Evolutionary conservation across 2,888 invertebrate genomes (phyloP), one percentile per base, ranked within the genome.

Genomic region (Cetonia aurata): DNA sequence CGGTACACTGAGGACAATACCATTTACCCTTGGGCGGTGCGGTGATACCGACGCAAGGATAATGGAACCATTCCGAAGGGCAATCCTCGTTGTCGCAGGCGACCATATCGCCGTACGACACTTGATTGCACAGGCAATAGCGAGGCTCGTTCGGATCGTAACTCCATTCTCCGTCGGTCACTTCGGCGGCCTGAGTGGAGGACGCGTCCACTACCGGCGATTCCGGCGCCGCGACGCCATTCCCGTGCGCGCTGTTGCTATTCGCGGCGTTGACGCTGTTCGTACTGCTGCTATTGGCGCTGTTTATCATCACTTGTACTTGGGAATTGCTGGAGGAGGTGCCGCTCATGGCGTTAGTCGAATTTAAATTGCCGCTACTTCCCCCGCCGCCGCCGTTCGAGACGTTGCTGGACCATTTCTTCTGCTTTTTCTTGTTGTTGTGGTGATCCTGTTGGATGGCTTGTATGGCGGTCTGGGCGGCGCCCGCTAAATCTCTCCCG

Each of bases 81-180:
- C 99, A 99, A 94, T 96, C 95, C 84, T 95, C 94, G 85, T 98
- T 98, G 86, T 99, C 99, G 86, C 99, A 99, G 72, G 98, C 99
- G 52, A 99, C 98, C 99, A 99, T 99, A 83, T 97, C 96, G 0
- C 98, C 98, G 81, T 98, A 98, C 0, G 96, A 96, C 17, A 98
- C 96, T 85, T 98, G 96, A 86, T 98, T 97, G 85, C 98, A 98
- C 78, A 97, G 90, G 84, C 98, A 98, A 85, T 98, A 98, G 77
- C 94, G 88, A 0, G 97, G 98, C 84, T 98, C 99, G 85, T 98
- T 96, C 1, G 98, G 97, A 86, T 98, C 98, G 79, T 94, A 95
- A 0, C 93, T 92, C 96, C 96, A 97, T 82, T 96, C 96, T 9
- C 91, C 90, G 79, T 93, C 92, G 74, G 89, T 86, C 50, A 89